Conservation (phyloP, 2,888 invertebrate genomes). For the Rhamnusium bicolor region DNA sequence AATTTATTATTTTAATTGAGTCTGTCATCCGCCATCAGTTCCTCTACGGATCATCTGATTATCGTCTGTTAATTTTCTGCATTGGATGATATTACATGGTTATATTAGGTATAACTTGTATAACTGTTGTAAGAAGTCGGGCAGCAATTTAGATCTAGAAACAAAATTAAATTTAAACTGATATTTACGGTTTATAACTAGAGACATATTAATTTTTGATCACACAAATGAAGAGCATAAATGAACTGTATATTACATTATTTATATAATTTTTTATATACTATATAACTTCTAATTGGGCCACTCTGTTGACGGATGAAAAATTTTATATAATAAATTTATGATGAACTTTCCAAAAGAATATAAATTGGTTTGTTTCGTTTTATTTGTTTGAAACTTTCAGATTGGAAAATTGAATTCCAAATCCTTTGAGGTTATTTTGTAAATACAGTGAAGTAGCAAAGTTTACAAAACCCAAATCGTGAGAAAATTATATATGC, state of each 20-base stretch:
- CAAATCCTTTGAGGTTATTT: constrained; percentile 49
- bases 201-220: no score
- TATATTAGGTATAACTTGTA: no score
- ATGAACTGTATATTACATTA: background rate
- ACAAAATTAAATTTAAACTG: no score
- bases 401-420: constrained; percentile 51
- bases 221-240: no score
- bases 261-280: background rate
- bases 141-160: no score
- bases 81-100: no score
- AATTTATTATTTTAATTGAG: no score
- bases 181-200: no score
- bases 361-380: constrained; percentile 32
- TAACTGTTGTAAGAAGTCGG: no score
- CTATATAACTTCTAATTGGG: background rate
- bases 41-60: no score
- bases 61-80: no score
- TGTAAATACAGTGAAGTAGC: constrained; percentile 44
- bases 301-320: background rate
- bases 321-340: background rate
- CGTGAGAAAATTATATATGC: constrained; percentile 32
- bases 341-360: constrained; percentile 17
- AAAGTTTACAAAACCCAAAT: constrained; percentile 23
- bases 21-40: no score
- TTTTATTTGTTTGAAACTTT: constrained; percentile 43